Evolutionary conservation across 23 tunicate species (phyloP), one percentile per base, ranked within the genome.

Genomic region (Phallusia fumigata): DNA sequence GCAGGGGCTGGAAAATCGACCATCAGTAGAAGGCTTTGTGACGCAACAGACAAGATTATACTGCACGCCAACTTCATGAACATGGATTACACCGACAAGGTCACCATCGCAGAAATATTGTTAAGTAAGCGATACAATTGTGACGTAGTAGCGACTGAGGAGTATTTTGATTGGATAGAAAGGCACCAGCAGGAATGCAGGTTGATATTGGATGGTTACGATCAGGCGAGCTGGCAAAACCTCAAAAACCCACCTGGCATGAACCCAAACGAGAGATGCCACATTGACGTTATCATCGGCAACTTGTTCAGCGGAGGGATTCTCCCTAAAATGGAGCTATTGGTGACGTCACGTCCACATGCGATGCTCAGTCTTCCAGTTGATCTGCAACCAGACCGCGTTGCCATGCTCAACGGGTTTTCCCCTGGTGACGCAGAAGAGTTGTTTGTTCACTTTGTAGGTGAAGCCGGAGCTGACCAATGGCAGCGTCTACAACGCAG

Each of bases 1-100:
- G 80, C 80, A 5, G 80, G 80, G 52, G 80, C 80, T 3, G 80
- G 80, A 6, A 77, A 77, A 45, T 35, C 80, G 2, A 77, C 80
- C 53, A 77, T 77, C 33, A 77, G 80, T 53, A 36, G 53, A 36
- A 35, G 80, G 47, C 44, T 77, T 16, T 40, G 52, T 45, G 47
- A 77, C 52, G 40, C 77, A 35, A 35, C 77, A 74, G 32, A 40
- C 52, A 30, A 45, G 45, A 36, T 77, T 45, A 33, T 28, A 12
- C 47, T 77, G 30, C 80, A 77, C 53, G 32, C 47, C 33, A 45
- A 77, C 52, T 77, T 77, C 47, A 77, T 77, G 80, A 40, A 36
- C 19, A 77, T 77, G 80, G 80, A 36, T 36, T 77, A 77, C 52
- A 45, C 16, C 52, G 53, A 77, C 8, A 53, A 77, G 8, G 52